A percentile compares a stretch with the other conserved stretches of the same genome.
phyloP scores from a whole-genome alignment of 2,113 vertebrate genomes.

The Aegypius monachus region DNA sequence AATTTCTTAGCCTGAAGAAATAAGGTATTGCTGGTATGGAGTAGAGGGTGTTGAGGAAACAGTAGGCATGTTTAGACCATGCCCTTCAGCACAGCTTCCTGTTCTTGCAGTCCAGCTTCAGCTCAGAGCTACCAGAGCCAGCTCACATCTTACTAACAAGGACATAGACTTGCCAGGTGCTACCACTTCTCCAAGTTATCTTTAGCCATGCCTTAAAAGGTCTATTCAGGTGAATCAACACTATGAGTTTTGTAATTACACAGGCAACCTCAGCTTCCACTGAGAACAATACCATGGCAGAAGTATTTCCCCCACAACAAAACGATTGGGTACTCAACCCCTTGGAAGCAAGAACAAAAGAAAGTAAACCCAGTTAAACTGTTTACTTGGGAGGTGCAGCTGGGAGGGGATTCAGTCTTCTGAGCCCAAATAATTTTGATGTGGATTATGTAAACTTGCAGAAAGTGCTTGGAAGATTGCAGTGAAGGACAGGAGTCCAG shows the following conservation, averaged over 20 bases:
- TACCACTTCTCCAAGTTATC: neutral
- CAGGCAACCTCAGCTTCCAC: neutral
- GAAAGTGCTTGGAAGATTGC: neutral
- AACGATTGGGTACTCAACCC: neutral
- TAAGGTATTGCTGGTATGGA: accelerated
- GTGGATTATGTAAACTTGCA: neutral
- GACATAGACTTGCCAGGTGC: neutral
- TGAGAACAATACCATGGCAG: neutral
- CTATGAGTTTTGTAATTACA: neutral
- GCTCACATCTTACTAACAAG: neutral
- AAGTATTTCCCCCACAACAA: neutral
- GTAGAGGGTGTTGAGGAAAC: accelerated
- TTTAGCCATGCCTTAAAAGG: neutral
- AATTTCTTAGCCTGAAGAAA: neutral
- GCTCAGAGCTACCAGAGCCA: neutral
- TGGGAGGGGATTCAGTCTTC: neutral
- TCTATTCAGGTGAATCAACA: neutral
- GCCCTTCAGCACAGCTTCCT: neutral
- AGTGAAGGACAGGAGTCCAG: neutral
- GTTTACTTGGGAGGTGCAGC: neutral
- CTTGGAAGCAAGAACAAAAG: neutral
- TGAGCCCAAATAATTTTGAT: neutral
- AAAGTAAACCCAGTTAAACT: neutral
- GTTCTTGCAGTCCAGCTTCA: neutral
- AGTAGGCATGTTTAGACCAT: neutral